phyloP scores from a whole-genome alignment of 2,797 vertebrate genomes.

The Myotis daubentonii region DNA sequence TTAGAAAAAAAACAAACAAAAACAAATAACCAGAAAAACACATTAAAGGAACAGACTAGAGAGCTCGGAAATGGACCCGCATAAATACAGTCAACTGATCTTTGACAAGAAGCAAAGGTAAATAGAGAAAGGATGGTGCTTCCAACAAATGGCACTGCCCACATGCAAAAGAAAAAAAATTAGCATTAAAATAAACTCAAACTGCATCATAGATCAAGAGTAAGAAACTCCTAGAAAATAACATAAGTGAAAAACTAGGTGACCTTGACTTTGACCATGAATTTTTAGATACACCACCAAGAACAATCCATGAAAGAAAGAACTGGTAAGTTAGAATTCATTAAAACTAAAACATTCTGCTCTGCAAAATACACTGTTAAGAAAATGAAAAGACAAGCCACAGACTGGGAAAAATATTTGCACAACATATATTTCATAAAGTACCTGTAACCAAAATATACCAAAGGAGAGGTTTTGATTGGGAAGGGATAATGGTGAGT shows the following conservation, averaged over 20 bases:
- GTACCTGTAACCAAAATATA: not conserved
- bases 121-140: not conserved
- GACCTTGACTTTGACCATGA: not conserved
- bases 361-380: not conserved
- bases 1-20: not conserved
- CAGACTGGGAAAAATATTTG: not conserved
- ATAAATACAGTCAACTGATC: not conserved
- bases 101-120: constrained; percentile 29
- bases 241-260: not conserved
- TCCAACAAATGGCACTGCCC: not conserved
- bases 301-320: not conserved
- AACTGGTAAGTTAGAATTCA: not conserved
- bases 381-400: not conserved
- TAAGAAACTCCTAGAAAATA: not conserved
- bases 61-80: not conserved
- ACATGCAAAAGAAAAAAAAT: not conserved
- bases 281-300: not conserved
- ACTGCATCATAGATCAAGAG: not conserved
- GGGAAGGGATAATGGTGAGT: not conserved
- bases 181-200: not conserved
- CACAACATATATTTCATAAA: not conserved
- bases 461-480: not conserved
- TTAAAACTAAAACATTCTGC: not conserved
- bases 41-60: not conserved
- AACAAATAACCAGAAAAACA: not conserved